Evolutionary conservation across 2,113 vertebrate species (phyloP).

Genomic region (Lates calcarifer): DNA sequence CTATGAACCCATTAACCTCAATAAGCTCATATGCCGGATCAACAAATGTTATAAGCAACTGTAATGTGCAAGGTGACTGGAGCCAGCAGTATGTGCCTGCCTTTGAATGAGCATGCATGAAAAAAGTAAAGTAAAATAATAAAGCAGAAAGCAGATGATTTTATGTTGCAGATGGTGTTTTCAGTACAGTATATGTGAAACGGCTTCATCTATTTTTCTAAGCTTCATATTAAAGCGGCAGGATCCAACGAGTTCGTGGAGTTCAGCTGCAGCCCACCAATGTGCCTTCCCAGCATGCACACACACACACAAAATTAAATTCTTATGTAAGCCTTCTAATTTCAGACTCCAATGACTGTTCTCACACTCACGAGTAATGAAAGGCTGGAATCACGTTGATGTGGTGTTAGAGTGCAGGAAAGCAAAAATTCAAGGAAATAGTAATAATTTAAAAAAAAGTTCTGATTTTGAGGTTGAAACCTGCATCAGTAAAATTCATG

Average conservation of each 20-base stretch:
- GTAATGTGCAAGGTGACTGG: not conserved
- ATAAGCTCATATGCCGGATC: not conserved
- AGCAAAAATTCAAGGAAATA: not conserved
- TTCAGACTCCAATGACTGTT: slow-evolving; percentile 43
- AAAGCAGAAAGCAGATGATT: not conserved
- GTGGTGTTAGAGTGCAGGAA: not conserved
- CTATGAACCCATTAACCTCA: not conserved
- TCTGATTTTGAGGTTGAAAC: too few species aligned
- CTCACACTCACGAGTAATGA: slow-evolving; percentile 22
- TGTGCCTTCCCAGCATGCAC: slow-evolving; percentile 16
- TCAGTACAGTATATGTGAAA: not conserved
- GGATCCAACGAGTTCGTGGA: not conserved
- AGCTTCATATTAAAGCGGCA: not conserved
- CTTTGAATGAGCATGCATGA: not conserved
- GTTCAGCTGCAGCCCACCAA: slow-evolving; percentile 16
- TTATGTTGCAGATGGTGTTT: not conserved
- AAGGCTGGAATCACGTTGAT: slow-evolving; percentile 3
- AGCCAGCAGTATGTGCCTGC: not conserved
- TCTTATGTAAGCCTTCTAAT: slow-evolving; percentile 36
- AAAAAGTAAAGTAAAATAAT: not conserved
- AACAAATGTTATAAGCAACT: not conserved
- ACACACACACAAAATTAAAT: slow-evolving; percentile 22
- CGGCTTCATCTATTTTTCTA: not conserved
- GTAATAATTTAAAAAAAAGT: not conserved
- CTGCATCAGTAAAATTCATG: not conserved